Evolutionary conservation across 2,797 vertebrate genomes (phyloP).

Genomic region (Thalassophryne amazonica): DNA sequence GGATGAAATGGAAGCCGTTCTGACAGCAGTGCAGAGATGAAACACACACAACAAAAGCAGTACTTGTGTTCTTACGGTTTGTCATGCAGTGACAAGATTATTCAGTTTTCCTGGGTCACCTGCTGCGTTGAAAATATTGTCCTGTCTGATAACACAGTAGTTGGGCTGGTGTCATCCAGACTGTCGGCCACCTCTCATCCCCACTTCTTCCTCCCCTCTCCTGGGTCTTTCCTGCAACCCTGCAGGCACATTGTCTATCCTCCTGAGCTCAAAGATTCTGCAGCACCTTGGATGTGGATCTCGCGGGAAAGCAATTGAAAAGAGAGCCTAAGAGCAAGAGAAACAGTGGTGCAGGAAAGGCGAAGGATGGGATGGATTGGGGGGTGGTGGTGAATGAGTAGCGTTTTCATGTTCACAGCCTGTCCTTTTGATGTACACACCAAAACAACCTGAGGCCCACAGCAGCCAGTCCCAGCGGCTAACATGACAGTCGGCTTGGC

Average conservation of each 20-base stretch:
- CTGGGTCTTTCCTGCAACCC: constrained; percentile 43
- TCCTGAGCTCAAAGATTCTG: constrained; percentile 62
- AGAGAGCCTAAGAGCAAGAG: constrained; percentile 47
- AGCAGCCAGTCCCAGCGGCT: constrained; percentile 68
- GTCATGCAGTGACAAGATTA: constrained; percentile 39
- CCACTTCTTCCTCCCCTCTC: constrained; percentile 29
- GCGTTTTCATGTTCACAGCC: constrained; percentile 72
- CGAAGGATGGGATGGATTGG: constrained; percentile 50
- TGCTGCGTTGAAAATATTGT: constrained; percentile 33
- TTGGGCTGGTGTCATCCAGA: constrained; percentile 30
- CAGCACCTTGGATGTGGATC: constrained; percentile 61
- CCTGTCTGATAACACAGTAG: constrained; percentile 39
- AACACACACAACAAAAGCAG: constrained; percentile 59
- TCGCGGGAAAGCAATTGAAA: constrained; percentile 50
- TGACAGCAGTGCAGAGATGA: constrained; percentile 63
- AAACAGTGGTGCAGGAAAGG: constrained; percentile 37
- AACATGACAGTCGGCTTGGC: constrained; percentile 71
- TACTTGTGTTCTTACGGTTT: constrained; percentile 55
- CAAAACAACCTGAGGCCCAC: constrained; percentile 71
- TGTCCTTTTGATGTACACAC: constrained; percentile 73
- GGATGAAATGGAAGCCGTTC: constrained; percentile 73
- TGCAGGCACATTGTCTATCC: constrained; percentile 58
- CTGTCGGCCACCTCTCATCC: constrained; percentile 35
- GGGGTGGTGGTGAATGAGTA: constrained; percentile 44
- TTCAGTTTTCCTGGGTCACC: constrained; percentile 45